Evolutionary conservation across 2,113 vertebrate genomes (phyloP).

Genomic region (Carassius gibelio): DNA sequence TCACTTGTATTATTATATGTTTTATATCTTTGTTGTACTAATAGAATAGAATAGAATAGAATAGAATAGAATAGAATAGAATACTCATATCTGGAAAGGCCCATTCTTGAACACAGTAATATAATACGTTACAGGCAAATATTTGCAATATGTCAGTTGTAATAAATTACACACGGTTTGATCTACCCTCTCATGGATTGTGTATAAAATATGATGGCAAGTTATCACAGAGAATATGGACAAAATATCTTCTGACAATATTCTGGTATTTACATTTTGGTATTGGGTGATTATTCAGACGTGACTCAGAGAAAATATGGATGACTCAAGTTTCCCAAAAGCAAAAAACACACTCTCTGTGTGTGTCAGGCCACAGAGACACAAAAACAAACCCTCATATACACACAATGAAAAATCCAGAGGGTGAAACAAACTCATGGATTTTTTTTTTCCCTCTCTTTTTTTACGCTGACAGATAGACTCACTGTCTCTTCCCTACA

Average conservation of each 20-base stretch:
- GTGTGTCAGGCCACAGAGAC: neutral
- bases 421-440: neutral
- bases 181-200: neutral
- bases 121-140: neutral
- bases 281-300: constrained; percentile 6
- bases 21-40: too few relatives aligned
- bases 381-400: neutral
- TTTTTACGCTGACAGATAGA: constrained; percentile 6
- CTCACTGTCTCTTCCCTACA: neutral
- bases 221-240: neutral
- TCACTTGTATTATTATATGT: too few relatives aligned
- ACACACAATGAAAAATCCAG: neutral
- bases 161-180: neutral
- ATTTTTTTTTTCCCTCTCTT: neutral
- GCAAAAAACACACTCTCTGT: neutral
- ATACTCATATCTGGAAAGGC: too few relatives aligned
- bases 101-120: neutral
- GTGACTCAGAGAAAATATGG: neutral
- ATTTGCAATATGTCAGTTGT: neutral
- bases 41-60: too few relatives aligned
- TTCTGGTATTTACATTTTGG: constrained; percentile 11
- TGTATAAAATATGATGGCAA: neutral
- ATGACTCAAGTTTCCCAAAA: constrained; percentile 25
- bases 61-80: too few relatives aligned
- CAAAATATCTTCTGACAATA: neutral